Evolutionary conservation across 2,888 invertebrate species (phyloP).

Genomic region (Drosophila pegasa): DNA sequence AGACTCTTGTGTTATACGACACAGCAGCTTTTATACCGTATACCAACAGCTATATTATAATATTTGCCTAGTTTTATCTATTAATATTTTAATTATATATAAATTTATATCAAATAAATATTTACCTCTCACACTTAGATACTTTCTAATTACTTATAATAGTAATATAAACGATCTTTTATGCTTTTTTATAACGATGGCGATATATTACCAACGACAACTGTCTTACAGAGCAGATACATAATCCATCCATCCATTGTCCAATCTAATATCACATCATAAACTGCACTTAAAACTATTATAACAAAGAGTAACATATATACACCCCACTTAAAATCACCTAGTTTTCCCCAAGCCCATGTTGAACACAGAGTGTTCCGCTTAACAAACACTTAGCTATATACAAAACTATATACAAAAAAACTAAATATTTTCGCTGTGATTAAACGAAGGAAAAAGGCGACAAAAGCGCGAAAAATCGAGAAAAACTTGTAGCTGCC

Average conservation of each 20-base stretch:
- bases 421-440: neutral
- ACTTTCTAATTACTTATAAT: no score
- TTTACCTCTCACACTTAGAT: no score
- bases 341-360: neutral
- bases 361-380: neutral
- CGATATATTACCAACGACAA: neutral
- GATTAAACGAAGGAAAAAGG: neutral
- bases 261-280: neutral
- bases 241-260: neutral
- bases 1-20: no score
- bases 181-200: no score
- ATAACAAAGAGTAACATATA: neutral
- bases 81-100: no score
- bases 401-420: neutral
- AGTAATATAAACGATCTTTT: no score
- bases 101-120: no score
- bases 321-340: neutral
- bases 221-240: neutral
- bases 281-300: neutral
- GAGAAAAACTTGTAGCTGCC: conserved; percentile 41
- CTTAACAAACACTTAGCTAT: neutral
- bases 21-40: no score
- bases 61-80: no score
- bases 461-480: conserved; percentile 36
- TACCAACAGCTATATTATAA: no score